phyloP scores from a whole-genome alignment of 2,888 invertebrate species.

The Vannuccia rotundouncinata region DNA sequence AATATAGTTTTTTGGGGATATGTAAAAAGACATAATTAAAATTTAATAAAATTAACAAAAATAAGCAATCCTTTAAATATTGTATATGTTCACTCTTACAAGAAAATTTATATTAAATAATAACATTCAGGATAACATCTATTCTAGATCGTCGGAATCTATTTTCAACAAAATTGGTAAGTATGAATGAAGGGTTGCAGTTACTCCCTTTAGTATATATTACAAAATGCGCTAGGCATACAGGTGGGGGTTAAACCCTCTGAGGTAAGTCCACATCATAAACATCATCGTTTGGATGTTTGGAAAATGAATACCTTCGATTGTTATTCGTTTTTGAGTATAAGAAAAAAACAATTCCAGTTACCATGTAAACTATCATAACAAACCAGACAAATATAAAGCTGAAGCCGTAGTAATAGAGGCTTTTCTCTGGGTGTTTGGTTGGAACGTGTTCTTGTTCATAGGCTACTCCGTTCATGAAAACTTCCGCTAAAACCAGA shows the following conservation, averaged over 20 bases:
- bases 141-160: too few relatives aligned
- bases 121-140: too few relatives aligned
- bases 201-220: too few relatives aligned
- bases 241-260: not conserved
- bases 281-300: not conserved
- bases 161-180: too few relatives aligned
- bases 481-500: constrained; percentile 74
- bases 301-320: not conserved
- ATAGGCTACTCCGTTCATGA: constrained; percentile 68
- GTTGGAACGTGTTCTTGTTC: constrained; percentile 65
- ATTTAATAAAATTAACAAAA: too few relatives aligned
- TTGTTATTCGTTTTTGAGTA: constrained; percentile 60
- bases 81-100: too few relatives aligned
- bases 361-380: constrained; percentile 65
- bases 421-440: constrained; percentile 65
- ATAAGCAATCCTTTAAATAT: too few relatives aligned
- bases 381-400: constrained; percentile 66
- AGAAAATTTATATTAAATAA: too few relatives aligned
- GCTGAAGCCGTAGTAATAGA: constrained; percentile 64
- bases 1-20: too few relatives aligned
- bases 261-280: not conserved
- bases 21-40: too few relatives aligned
- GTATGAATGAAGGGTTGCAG: too few relatives aligned
- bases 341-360: constrained; percentile 69
- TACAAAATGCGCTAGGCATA: too few relatives aligned